phyloP scores from a whole-genome alignment of 2,113 vertebrate species.

The Dipodomys ordii region DNA sequence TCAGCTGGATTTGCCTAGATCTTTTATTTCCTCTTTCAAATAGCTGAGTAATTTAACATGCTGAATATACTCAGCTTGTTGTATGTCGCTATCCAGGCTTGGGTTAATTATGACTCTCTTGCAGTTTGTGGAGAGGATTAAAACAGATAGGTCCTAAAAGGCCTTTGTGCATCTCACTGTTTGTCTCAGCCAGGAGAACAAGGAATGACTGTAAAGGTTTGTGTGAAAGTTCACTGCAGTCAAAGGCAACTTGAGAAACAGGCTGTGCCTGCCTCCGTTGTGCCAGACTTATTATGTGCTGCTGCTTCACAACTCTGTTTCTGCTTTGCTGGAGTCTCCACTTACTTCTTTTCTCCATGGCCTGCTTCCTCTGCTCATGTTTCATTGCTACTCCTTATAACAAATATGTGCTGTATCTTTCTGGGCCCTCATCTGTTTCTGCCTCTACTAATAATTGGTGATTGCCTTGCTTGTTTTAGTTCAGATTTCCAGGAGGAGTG shows the following conservation, averaged over 20 bases:
- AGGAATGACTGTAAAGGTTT: neutral
- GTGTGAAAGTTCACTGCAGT: neutral
- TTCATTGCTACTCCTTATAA: neutral
- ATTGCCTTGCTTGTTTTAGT: neutral
- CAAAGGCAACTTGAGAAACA: neutral
- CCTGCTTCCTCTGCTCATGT: neutral
- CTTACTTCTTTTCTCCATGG: neutral
- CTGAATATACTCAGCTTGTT: neutral
- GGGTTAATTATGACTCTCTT: neutral
- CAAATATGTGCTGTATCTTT: neutral
- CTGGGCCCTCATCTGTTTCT: neutral
- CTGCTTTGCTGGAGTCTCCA: neutral
- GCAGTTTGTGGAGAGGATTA: neutral
- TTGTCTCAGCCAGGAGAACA: neutral
- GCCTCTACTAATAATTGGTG: neutral
- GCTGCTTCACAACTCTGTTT: neutral
- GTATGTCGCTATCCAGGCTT: neutral
- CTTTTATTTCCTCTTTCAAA: neutral
- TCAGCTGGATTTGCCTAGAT: neutral
- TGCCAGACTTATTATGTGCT: fast-evolving
- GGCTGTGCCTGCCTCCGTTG: neutral
- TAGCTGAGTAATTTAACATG: neutral
- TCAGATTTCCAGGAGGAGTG: neutral
- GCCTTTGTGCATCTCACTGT: neutral
- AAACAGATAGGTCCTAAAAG: neutral